Evolutionary conservation across 1,140 invertebrate species (phyloP).

Genomic region (Sarcophaga peregrina): DNA sequence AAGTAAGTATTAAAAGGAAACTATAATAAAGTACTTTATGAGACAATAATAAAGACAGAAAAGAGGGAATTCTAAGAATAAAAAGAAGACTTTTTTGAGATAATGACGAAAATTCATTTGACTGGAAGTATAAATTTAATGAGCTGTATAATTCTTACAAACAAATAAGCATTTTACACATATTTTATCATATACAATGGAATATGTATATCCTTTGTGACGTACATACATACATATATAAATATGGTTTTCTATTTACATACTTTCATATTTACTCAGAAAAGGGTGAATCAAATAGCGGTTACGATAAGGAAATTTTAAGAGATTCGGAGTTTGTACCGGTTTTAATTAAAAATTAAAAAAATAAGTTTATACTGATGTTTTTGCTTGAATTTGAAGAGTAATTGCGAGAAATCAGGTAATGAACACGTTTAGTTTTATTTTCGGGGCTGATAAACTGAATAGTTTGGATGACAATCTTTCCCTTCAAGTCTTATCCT

Average conservation of each 20-base stretch:
- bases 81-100: background rate
- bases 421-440: no score
- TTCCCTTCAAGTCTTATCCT: no score
- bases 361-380: no score
- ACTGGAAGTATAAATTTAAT: conserved; percentile 34
- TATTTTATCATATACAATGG: background rate
- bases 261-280: no score
- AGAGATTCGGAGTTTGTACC: no score
- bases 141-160: conserved; percentile 38
- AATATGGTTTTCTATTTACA: background rate
- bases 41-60: background rate
- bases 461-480: no score
- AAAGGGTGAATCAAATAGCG: no score
- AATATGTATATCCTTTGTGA: conserved; percentile 3
- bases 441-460: no score
- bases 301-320: no score
- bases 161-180: conserved; percentile 36
- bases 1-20: background rate
- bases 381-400: no score
- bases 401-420: no score
- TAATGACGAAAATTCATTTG: conserved; percentile 19
- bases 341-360: no score
- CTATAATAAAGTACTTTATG: background rate
- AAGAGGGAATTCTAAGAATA: background rate
- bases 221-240: background rate